Conservation (phyloP, 2,888 invertebrate species). For the Ceraclea dissimilis region DNA sequence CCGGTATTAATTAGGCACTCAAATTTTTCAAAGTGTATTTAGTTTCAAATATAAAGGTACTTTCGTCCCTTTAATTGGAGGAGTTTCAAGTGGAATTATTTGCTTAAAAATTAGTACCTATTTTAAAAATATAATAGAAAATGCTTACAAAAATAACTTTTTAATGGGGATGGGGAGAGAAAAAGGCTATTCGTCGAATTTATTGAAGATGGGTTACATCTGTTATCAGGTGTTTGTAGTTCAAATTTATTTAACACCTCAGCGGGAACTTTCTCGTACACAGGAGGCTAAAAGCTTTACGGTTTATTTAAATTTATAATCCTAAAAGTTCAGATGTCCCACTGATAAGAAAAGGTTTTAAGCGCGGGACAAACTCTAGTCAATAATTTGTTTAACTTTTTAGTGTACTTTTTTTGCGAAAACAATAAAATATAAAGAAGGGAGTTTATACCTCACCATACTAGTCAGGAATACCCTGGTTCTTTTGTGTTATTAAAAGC, state of each 20-base stretch:
- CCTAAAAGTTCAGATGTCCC: neutral
- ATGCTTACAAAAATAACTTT: no score
- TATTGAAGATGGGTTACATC: neutral
- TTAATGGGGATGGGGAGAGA: neutral
- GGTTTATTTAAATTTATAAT: neutral
- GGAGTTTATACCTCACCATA: neutral
- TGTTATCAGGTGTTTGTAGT: conserved; percentile 1
- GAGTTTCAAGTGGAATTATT: no score
- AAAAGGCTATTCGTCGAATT: neutral
- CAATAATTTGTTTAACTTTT: neutral
- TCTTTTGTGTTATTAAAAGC: no score
- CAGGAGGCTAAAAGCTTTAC: neutral
- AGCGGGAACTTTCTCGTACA: neutral
- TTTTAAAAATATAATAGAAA: no score
- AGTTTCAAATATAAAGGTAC: no score
- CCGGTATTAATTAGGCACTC: no score
- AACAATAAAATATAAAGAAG: neutral
- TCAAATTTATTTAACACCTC: neutral
- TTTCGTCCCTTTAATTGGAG: no score
- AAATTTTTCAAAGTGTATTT: no score
- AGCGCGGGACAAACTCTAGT: neutral
- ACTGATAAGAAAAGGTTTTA: neutral
- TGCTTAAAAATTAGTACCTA: no score
- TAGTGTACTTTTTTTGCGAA: neutral
- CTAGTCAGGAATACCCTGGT: no score